Base-by-base conservation (phyloP, 2,113 vertebrate species). In the Monopterus albus region DNA sequence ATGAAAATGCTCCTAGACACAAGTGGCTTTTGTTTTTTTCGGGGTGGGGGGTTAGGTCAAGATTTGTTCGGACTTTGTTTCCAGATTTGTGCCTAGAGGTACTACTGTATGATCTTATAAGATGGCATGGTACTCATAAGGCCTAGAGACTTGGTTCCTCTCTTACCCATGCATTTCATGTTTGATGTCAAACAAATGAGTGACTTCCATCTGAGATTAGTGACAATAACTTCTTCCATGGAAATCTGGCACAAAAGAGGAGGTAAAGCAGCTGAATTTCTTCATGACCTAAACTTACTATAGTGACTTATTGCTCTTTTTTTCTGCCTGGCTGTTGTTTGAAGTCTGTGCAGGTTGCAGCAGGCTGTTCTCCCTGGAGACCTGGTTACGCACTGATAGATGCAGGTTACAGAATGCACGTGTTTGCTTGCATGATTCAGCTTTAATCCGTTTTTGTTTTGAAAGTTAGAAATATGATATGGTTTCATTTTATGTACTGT, bases 1-100 rank as follows among this genome's bases (percentile, higher is more conserved):
- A 82, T 55, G 40, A 78, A 58, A 51, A 60, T 86, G 63, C 67
- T 78, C 51, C 25, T 84, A 81, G 66, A 71, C 67, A 64, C 40
- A 74, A 70, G 66, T 83, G 74, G 86, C 64, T 60, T 76, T 77
- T 69, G 20, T 60, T 69, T 46, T 45, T 15, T 66, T 58, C n/a
- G n/a, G n/a, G n/a, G n/a, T n/a, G n/a, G n/a, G n/a, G 50, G 52
- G 77, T 65, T 51, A 55, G n/a, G 12, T 75, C 62, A 67, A 51
- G 67, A 75, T 47, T 42, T 70, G 65, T 59, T 63, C 21, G 52
- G 38, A 61, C 43, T 51, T 51, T 18, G 18, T 46, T 59, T 78
- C 38, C 46, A 79, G 42, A 73, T 69, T 59, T 75, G 53, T 72
- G 64, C 51, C 72, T 75, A 55, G 23, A 8, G 67, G 46, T 70